Evolutionary conservation across 2,888 invertebrate genomes (phyloP).

Genomic region (Ligdia adustata): DNA sequence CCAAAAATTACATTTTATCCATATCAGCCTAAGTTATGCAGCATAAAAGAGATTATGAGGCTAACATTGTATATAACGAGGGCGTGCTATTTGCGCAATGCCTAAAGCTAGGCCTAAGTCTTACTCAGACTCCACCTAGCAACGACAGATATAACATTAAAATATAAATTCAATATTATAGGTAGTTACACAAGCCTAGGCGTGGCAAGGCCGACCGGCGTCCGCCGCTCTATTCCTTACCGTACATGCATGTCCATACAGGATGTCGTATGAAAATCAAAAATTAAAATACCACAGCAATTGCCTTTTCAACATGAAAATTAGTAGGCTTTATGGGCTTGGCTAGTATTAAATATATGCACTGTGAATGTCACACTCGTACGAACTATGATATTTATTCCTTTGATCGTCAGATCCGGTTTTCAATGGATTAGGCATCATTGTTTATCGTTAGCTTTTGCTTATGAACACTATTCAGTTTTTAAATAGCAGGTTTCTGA

Average conservation of each 20-base stretch:
- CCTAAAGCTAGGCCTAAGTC: slow-evolving; percentile 11
- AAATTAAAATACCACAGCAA: slow-evolving; percentile 18
- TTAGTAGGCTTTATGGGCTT: slow-evolving; percentile 7
- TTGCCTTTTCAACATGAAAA: slow-evolving; percentile 17
- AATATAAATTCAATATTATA: slow-evolving; percentile 28
- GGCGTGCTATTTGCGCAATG: slow-evolving; percentile 15
- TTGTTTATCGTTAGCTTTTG: no score
- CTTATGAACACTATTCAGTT: no score
- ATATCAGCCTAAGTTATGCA: slow-evolving; percentile 2
- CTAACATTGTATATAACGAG: slow-evolving; percentile 12
- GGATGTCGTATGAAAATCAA: slow-evolving; percentile 16
- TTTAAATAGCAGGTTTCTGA: no score
- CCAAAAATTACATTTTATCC: not conserved
- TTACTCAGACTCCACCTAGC: slow-evolving; percentile 24
- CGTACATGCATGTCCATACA: slow-evolving; percentile 3
- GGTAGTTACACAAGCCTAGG: slow-evolving; percentile 36
- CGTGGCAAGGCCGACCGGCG: slow-evolving; percentile 50
- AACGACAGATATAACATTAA: slow-evolving; percentile 22
- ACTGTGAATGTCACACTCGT: no score
- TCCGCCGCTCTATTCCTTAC: slow-evolving; percentile 33
- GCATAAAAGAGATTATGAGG: slow-evolving; percentile 3
- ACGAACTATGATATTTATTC: no score
- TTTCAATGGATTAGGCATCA: no score
- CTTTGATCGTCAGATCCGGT: no score
- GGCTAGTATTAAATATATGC: slow-evolving; percentile 5